Evolutionary conservation across 2,888 invertebrate genomes (phyloP), one percentile per base, ranked within the genome.

Genomic region (Drosophila kokeensis): DNA sequence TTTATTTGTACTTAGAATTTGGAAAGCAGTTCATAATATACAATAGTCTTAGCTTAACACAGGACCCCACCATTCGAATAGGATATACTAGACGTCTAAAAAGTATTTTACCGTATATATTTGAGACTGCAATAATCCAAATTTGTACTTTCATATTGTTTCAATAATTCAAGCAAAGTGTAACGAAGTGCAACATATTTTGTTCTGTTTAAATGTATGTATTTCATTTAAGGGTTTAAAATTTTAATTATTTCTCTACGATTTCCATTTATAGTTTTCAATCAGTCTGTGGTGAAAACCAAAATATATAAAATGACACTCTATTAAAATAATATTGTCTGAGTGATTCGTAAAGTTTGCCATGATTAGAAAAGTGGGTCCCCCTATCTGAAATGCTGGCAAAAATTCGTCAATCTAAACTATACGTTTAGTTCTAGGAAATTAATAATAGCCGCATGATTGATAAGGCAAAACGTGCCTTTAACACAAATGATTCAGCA

Each of bases 311-410:
- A 42, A 42, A 42, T 42, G 1, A 1, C 24, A 15, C 48, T 4
- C 8, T 27, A 10, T 24, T 27, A 7, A 45, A 45, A 49, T 21
- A 15, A 42, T 36, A 66, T 34, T 27, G 18, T 29, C 13, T 7
- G 21, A 40, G 10, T 21, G n/a, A 29, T 40, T 40, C 21, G 24
- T 48, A 8, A 18, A 27, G 13, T 34, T 49, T 13, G 15, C 18
- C 5, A 24, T 42, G 27, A 60, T 38, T 30, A 30, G 29, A 24
- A 80, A 75, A 76, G 53, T 69, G 62, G 70, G 70, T 64, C 53
- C 10, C 10, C 30, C 48, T 76, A 69, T 80, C 69, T 64, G 27
- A 42, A 60, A 32, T 38, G 5, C 11, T 50, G 10, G 48, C 32
- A 49, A 40, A 55, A 54, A 13, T 34, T 27, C n/a, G 50, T 4